These are phyloP conservation scores for Lethrus apterus DNA, from an alignment of 1,140 invertebrate genomes.

Conservation along the genomic window DNA sequence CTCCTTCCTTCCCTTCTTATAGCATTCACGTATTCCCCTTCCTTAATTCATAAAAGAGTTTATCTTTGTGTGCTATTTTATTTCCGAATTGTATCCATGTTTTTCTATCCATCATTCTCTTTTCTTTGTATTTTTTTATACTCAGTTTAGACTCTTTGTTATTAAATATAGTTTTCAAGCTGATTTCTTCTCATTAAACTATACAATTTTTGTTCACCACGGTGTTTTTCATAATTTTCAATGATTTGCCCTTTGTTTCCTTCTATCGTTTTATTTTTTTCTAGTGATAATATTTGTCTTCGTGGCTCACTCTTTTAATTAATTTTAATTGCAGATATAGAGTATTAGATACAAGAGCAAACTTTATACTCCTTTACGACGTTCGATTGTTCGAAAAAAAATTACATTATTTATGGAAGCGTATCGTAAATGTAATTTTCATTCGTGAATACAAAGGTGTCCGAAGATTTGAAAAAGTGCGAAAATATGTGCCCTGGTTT, in stretches of 20 bases:
- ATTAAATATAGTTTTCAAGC: not conserved
- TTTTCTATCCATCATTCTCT: no score
- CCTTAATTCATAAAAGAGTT: no score
- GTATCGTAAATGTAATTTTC: constrained; percentile 68
- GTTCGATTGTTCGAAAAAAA: constrained; percentile 53
- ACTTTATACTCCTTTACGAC: constrained; percentile 63
- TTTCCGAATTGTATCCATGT: no score
- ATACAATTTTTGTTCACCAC: not conserved
- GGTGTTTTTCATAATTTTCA: not conserved
- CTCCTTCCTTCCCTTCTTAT: no score
- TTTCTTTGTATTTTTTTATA: no score
- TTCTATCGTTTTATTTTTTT: not conserved
- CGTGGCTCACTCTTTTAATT: not conserved
- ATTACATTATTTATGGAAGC: constrained; percentile 68
- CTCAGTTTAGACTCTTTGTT: not conserved
- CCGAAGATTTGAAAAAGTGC: constrained; percentile 29
- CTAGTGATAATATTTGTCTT: not conserved
- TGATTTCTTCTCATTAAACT: not conserved
- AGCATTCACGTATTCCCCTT: no score
- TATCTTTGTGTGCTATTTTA: no score
- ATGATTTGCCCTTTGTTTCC: not conserved
- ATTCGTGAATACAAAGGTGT: constrained; percentile 47
- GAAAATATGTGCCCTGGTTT: constrained; percentile 48
- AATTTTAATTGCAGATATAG: constrained; percentile 48
- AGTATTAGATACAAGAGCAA: constrained; percentile 58